Evolutionary conservation across 2,797 vertebrate species (phyloP), one percentile per base, ranked within the genome.

Genomic region (Pseudomugil gertrudae): DNA sequence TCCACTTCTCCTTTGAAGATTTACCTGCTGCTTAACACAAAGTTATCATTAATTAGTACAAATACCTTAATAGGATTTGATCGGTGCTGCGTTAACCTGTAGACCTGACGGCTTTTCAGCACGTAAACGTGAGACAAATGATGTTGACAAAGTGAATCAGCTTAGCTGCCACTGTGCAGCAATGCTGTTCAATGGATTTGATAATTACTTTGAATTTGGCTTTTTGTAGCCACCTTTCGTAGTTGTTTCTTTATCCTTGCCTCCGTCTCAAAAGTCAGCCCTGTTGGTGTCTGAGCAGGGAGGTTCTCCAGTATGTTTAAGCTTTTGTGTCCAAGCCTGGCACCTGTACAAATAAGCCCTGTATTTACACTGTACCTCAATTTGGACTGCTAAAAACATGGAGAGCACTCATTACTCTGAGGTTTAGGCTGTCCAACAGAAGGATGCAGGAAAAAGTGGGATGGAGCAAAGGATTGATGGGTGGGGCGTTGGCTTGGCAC

Each of bases 331-430:
- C 63, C 13, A 14, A 73, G 67, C 58, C 81, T 84, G 88, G 87
- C 88, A 89, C 86, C 85, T 86, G 83, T 61, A 79, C 88, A 84
- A 30, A 85, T 79, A 81, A 81, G 79, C 69, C 83, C 79, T 86
- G 82, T 86, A 84, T 86, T 92, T 89, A 84, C 79, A 23, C 83
- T 70, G 84, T 74, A 78, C 84, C 88, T 85, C 82, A 73, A 71
- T 90, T 89, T 88, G 86, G 87, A 81, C 73, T 71, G 78, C 75
- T 83, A 87, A 74, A 45, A 87, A 84, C 85, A 81, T 59, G 63
- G 68, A 89, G 87, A 87, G 86, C 91, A 76, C 84, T 93, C 90
- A 93, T 93, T 93, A 94, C 90, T 82, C 80, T 90, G 91, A 93
- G 91, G 92, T 93, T 90, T 84, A 74, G 87, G 76, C 78, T 78